Evolutionary conservation across 2,797 vertebrate genomes (phyloP).

Genomic region (Sebastes steindachneri): DNA sequence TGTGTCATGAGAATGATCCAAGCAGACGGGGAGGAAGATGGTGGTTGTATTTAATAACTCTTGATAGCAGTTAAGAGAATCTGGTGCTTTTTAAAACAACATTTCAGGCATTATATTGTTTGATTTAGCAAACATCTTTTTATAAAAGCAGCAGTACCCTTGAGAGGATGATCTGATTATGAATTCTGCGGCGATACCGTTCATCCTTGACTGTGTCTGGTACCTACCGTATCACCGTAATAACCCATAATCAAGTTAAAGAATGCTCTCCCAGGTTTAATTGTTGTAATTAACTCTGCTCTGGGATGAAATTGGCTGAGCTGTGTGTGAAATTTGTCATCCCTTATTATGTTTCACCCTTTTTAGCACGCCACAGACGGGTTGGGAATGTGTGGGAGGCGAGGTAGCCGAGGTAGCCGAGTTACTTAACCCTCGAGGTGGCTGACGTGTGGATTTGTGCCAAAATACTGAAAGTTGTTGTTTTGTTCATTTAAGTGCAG

Average conservation of each 20-base stretch:
- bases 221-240: slow-evolving; percentile 16
- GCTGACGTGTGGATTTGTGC: background rate
- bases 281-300: slow-evolving; percentile 33
- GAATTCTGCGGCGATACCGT: background rate
- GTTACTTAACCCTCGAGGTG: background rate
- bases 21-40: background rate
- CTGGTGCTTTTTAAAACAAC: background rate
- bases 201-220: slow-evolving; percentile 3
- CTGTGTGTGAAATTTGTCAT: slow-evolving; percentile 23
- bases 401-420: background rate
- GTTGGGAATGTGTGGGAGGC: background rate
- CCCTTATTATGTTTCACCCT: slow-evolving; percentile 6
- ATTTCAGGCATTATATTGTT: background rate
- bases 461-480: background rate
- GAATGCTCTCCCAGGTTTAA: slow-evolving; percentile 42
- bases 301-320: slow-evolving; percentile 15
- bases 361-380: background rate
- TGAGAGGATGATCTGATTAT: background rate
- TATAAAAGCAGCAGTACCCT: background rate
- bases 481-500: background rate
- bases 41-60: background rate
- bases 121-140: background rate
- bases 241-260: slow-evolving; percentile 38
- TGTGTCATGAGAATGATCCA: background rate
- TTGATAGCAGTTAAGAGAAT: background rate